Conservation (phyloP, 2,888 invertebrate genomes). For the Melanchra persicariae region DNA sequence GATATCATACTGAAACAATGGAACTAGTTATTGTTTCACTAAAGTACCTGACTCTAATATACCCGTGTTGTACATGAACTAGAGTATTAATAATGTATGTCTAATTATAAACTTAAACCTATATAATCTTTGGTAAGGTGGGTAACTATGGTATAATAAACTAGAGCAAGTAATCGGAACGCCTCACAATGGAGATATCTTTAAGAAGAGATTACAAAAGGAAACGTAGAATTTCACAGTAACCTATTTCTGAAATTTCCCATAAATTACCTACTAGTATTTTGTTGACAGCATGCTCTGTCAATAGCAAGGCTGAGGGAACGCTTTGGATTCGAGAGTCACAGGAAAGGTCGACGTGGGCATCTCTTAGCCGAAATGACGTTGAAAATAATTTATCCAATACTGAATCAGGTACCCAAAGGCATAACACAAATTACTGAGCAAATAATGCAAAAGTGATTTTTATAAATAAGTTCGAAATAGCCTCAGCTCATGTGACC, state of each 20-base stretch:
- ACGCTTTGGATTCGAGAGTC: too few relatives aligned
- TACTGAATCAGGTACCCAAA: too few relatives aligned
- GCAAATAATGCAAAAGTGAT: neutral
- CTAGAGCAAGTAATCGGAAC: neutral
- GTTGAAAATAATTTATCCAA: too few relatives aligned
- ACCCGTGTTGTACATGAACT: constrained; percentile 28
- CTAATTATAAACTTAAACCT: constrained; percentile 53
- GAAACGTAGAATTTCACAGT: neutral
- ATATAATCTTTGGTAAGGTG: constrained; percentile 14
- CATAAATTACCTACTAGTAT: too few relatives aligned
- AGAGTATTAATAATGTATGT: constrained; percentile 39
- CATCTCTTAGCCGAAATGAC: too few relatives aligned
- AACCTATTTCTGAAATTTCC: too few relatives aligned
- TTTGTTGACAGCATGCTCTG: too few relatives aligned
- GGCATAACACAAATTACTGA: too few relatives aligned
- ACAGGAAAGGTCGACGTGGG: too few relatives aligned
- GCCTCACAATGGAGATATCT: neutral
- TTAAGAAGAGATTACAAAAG: neutral
- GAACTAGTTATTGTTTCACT: constrained; percentile 42
- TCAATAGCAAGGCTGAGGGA: too few relatives aligned
- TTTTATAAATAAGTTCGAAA: neutral
- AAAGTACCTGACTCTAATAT: constrained; percentile 41
- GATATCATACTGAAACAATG: constrained; percentile 44
- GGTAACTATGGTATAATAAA: constrained; percentile 2
- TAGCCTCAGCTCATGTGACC: neutral